A percentile compares a stretch with the other conserved stretches of the same genome.
Evolutionary conservation across 2,797 vertebrate species (phyloP).

Genomic region (Columba guinea): DNA sequence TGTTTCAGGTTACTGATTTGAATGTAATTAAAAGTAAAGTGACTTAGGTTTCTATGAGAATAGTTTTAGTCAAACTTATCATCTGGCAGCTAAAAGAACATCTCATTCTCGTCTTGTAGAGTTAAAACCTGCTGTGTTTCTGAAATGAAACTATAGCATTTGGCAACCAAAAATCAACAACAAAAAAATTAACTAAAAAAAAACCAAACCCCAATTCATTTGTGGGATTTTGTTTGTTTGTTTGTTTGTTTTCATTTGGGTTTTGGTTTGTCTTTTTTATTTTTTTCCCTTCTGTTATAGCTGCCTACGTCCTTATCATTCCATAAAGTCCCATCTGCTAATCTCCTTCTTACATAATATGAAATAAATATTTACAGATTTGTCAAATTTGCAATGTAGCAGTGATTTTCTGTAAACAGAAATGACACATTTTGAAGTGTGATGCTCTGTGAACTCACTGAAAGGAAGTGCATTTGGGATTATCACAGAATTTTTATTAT

Average conservation of each 20-base stretch:
- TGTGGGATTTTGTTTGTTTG: no score
- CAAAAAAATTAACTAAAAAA: not conserved
- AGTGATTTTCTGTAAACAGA: not conserved
- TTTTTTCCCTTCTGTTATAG: not conserved
- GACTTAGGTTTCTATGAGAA: not conserved
- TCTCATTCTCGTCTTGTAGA: not conserved
- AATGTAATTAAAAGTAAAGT: not conserved
- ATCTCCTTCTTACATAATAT: not conserved
- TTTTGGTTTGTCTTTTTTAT: no score
- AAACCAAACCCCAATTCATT: not conserved
- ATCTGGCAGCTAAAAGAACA: not conserved
- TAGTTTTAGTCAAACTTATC: not conserved
- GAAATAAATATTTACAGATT: not conserved
- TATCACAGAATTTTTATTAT: not conserved
- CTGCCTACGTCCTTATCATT: not conserved
- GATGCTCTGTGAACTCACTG: not conserved
- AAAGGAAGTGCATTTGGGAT: not conserved
- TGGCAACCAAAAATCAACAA: not conserved
- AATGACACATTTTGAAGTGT: slow-evolving; percentile 1
- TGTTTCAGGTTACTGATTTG: not conserved
- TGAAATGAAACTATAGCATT: not conserved
- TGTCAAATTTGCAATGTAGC: not conserved
- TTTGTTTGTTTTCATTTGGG: no score
- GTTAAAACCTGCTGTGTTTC: not conserved
- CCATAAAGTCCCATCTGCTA: not conserved